A percentile compares a stretch with the other conserved stretches of the same genome.
phyloP scores from a whole-genome alignment of 2,113 vertebrate genomes.

The Pteruthius melanotis region DNA sequence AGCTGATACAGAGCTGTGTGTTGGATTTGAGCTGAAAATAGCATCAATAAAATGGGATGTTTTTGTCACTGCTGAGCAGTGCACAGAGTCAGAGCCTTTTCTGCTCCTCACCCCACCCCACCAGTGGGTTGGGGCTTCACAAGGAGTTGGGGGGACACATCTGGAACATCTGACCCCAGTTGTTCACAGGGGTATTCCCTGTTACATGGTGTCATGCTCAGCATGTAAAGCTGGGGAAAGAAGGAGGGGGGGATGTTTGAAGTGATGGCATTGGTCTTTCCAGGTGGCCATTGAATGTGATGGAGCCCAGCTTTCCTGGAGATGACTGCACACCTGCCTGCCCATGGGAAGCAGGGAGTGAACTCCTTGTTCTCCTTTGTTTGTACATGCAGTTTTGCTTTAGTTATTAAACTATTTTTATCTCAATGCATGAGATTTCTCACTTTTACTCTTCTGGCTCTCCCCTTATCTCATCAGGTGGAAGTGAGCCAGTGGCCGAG shows the following conservation, averaged over 20 bases:
- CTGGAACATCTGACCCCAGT: neutral
- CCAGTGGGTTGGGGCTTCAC: neutral
- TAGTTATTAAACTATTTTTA: neutral
- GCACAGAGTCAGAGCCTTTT: neutral
- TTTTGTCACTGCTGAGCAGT: neutral
- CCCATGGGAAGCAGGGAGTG: neutral
- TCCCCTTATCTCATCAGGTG: rapidly evolving
- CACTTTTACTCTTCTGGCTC: neutral
- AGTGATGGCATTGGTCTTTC: neutral
- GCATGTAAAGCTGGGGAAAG: neutral
- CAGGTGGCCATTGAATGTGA: neutral
- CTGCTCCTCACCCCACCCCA: neutral
- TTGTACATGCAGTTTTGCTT: rapidly evolving
- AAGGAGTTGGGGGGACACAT: neutral
- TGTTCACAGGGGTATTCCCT: neutral
- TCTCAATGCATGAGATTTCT: neutral
- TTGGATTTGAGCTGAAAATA: neutral
- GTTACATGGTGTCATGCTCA: neutral
- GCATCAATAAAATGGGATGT: neutral
- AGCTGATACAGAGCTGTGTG: neutral
- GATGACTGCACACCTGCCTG: neutral
- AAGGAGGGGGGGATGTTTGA: neutral
- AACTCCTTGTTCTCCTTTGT: neutral
- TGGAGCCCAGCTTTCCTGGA: neutral
- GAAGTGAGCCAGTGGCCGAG: neutral